Evolutionary conservation across 2,797 vertebrate genomes (phyloP), one percentile per base, ranked within the genome.

Genomic region (Liparis tanakae): DNA sequence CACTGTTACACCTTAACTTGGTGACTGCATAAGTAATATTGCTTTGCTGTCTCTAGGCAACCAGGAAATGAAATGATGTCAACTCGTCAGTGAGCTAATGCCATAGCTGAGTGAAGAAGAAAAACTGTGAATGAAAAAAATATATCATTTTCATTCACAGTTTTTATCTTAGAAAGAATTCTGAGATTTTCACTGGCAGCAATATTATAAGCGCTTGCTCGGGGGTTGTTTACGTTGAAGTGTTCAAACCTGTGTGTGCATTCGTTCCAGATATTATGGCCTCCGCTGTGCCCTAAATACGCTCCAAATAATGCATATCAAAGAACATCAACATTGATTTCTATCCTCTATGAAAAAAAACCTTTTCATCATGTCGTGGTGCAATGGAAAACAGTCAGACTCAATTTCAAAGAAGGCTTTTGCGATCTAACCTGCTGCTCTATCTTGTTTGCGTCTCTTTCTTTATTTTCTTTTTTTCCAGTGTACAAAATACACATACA

Each of bases 301-400:
- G 62, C 85, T 83, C 83, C 57, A 83, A 90, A 87, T 91, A 90
- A 93, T 92, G 82, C 83, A 93, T 92, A 67, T 71, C 63, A 80
- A 72, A 80, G 79, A 85, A 83, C 82, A 88, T 86, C 63, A 68
- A 37, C 82, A 91, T 80, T 85, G 89, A 94, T 93, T 91, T 88
- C 71, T 81, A 80, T 88, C 85, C 44, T 20, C 82, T 75, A 69
- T 74, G 73, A 82, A 85, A 81, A 89, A 77, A 61, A 15, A 33
- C 55, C 60, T 54, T 85, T 90, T 91, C 76, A 91, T 94, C 93
- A 88, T 86, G 41, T 60, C 4, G 10, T 63, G 44, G 37, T 58
- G 20, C 67, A 68, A 61, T 59, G 77, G 79, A 85, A 81, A 83
- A 82, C 73, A 36, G 61, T 77, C 71, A 41, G 62, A 57, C 57